Evolutionary conservation across 2,113 vertebrate species (phyloP), one percentile per base, ranked within the genome.

Genomic region (Proteles cristata): DNA sequence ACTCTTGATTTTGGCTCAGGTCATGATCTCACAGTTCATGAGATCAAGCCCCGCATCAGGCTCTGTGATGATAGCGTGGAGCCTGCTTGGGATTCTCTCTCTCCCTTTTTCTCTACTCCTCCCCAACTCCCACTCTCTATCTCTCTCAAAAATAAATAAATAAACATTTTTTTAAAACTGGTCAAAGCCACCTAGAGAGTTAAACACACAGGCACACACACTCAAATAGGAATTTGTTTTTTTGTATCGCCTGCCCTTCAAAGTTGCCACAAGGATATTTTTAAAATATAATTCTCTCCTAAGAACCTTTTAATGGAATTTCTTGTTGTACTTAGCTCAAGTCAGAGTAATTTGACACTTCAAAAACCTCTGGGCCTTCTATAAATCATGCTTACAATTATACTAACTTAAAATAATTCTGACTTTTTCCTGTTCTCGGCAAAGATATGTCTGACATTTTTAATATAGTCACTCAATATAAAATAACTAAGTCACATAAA

Each of bases 401-500:
- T n/a, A 15, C 17, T 81, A 90, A 23, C 19, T 96, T 97, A 91
- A 93, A 93, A 82, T 82, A 82, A 77, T 35, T 33, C 35, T 28
- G 39, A 86, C 11, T 93, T 90, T 96, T 95, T 55, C 91, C 58
- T 93, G 16, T 94, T 93, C 66, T 93, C 93, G 26, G 81, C 61
- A 94, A 95, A 97, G 12, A 33, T 66, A 33, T 39, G 7, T 66
- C 45, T 93, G 76, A 84, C 77, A 66, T 96, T 85, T 97, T 93
- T 66, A 90, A 94, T 90, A 10, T 50, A 15, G 50, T 66, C 53
- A 92, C 58, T 66, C 33, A 83, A n/a, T 96, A 80, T 88, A 39
- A 93, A 92, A 50, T 39, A 68, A 66, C 17, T 84, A 88, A 80
- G 35, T 88, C 85, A 83, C 1, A 76, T 43, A 35, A 28, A 58